Percentiles rank a stretch among this genome's conserved stretches.
Conservation (phyloP, 1,140 invertebrate genomes). For the Branchinecta lynchi region DNA sequence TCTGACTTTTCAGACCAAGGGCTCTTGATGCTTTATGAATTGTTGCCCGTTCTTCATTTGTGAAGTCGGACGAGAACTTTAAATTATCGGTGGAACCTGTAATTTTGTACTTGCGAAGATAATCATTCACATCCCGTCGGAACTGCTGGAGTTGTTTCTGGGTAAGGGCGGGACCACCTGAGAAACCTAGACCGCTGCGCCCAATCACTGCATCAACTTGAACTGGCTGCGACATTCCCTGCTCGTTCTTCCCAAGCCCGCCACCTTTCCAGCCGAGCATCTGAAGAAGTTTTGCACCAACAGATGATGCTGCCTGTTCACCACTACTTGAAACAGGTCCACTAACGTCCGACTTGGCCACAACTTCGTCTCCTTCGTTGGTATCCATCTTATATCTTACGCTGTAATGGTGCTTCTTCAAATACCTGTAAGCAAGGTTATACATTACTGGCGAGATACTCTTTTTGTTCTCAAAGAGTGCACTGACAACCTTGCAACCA, state of each 20-base stretch:
- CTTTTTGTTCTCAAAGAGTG: not conserved
- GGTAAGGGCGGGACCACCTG: slow-evolving; percentile 5
- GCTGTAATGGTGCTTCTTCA: slow-evolving; percentile 1
- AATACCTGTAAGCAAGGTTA: not conserved
- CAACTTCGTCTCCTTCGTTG: not conserved
- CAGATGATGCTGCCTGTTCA: slow-evolving; percentile 22
- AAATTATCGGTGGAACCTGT: not conserved
- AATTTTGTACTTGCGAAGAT: not conserved
- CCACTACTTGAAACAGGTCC: not conserved
- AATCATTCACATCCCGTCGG: not conserved
- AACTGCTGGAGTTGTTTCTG: not conserved
- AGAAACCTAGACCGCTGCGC: slow-evolving; percentile 14
- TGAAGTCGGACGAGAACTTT: not conserved
- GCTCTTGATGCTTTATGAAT: not conserved
- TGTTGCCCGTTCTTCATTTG: not conserved
- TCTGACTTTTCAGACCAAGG: not conserved
- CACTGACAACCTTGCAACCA: not conserved
- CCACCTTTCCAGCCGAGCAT: slow-evolving; percentile 35
- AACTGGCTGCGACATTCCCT: slow-evolving; percentile 31
- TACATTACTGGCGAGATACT: not conserved
- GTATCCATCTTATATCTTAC: slow-evolving; percentile 3
- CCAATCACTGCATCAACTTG: slow-evolving; percentile 21
- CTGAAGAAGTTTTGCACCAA: slow-evolving; percentile 30
- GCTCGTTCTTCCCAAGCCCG: slow-evolving; percentile 30
- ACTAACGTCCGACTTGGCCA: not conserved